Percentiles rank a stretch among this genome's conserved stretches.
phyloP scores from a whole-genome alignment of 2,888 invertebrate species.

The Alloplasta piceator region DNA sequence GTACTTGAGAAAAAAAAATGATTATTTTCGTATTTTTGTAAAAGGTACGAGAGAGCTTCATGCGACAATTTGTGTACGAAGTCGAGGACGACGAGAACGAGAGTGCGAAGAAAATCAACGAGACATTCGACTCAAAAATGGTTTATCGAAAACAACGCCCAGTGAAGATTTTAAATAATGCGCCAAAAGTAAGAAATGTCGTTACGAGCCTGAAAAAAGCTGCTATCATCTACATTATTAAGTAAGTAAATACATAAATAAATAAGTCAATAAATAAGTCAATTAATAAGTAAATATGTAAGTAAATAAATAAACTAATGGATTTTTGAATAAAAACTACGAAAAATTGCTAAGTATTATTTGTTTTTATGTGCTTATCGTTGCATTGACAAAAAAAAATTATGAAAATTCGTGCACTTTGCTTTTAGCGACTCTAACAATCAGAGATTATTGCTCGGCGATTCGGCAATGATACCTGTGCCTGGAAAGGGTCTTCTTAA shows the following conservation, averaged over 20 bases:
- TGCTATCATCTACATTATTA: slow-evolving; percentile 94
- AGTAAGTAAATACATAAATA: slow-evolving; percentile 84
- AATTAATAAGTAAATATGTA: background rate
- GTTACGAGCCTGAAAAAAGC: slow-evolving; percentile 91
- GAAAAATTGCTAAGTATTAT: slow-evolving; percentile 3
- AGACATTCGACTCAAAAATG: slow-evolving; percentile 89
- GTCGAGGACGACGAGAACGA: slow-evolving; percentile 91
- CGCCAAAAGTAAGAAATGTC: slow-evolving; percentile 92
- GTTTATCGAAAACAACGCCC: slow-evolving; percentile 93
- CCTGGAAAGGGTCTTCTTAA: slow-evolving; percentile 92
- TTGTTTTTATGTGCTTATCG: background rate
- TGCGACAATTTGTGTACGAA: slow-evolving; percentile 98
- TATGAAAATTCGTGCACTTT: background rate
- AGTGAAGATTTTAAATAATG: slow-evolving; percentile 91
- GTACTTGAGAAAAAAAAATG: background rate
- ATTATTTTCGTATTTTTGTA: background rate
- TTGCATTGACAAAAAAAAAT: background rate
- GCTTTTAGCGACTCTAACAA: slow-evolving; percentile 94
- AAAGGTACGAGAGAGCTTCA: slow-evolving; percentile 97
- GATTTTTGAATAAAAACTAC: too few species aligned
- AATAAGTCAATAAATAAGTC: background rate
- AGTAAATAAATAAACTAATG: background rate
- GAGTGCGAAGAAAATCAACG: slow-evolving; percentile 85
- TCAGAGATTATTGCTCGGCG: slow-evolving; percentile 95
- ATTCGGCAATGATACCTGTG: slow-evolving; percentile 96